Evolutionary conservation across 1,140 invertebrate genomes (phyloP).

Genomic region (Globodera rostochiensis): DNA sequence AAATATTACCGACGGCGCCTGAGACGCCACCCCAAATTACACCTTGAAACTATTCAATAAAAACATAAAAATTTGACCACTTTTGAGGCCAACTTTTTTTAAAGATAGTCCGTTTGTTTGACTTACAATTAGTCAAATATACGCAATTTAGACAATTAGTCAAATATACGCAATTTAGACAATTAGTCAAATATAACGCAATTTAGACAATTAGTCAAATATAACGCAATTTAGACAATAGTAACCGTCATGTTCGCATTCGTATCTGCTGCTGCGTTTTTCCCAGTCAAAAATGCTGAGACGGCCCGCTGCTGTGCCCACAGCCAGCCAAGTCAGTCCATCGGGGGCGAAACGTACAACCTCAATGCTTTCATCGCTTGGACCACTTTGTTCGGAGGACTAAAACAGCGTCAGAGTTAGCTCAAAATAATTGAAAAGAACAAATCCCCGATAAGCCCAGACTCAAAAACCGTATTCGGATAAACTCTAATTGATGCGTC

Average conservation of each 20-base stretch:
- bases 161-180: background rate
- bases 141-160: background rate
- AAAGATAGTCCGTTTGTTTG: background rate
- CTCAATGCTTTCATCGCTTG: slow-evolving; percentile 33
- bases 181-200: background rate
- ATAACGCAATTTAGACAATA: background rate
- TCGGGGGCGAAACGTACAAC: slow-evolving; percentile 29
- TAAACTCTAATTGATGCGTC: too few species aligned
- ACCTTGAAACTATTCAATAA: too few species aligned
- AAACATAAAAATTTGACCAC: too few species aligned
- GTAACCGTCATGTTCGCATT: slow-evolving; percentile 40
- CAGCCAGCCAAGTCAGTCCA: slow-evolving; percentile 42
- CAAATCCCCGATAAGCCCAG: too few species aligned
- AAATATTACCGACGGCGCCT: too few species aligned
- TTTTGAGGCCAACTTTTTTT: background rate
- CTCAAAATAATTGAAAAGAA: too few species aligned
- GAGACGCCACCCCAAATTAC: too few species aligned
- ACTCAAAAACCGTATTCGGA: too few species aligned
- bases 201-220: background rate
- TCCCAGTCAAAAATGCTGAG: slow-evolving; percentile 42
- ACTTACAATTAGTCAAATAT: background rate
- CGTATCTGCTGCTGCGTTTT: slow-evolving; percentile 30
- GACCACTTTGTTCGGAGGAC: slow-evolving; percentile 6
- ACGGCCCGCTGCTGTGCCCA: slow-evolving; percentile 33
- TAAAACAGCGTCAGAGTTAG: background rate